A percentile compares a stretch with the other conserved stretches of the same genome.
Evolutionary conservation across 1,140 invertebrate species (phyloP).

Genomic region (Brachionus koreanus): DNA sequence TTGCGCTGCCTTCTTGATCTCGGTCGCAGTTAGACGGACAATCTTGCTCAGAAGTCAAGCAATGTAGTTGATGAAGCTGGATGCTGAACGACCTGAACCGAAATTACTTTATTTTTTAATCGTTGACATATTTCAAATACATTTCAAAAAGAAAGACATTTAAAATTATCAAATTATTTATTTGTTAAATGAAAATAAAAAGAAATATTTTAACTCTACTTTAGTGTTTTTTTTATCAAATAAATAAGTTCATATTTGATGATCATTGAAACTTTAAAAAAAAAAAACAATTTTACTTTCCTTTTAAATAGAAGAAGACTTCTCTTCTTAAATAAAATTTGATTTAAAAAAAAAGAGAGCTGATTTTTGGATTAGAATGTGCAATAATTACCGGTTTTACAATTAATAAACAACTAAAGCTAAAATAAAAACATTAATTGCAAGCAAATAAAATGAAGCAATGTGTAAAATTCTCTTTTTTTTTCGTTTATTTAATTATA

Average conservation of each 20-base stretch:
- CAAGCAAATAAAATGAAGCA: neutral
- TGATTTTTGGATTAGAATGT: neutral
- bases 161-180: no score
- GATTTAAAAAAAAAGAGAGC: neutral
- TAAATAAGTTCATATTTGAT: neutral
- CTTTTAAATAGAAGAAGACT: neutral
- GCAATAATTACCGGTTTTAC: neutral
- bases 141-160: no score
- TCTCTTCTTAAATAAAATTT: neutral
- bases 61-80: no score
- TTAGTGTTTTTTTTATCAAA: neutral
- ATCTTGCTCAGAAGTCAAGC: no score
- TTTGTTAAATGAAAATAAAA: neutral
- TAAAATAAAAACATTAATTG: neutral
- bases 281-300: conserved; percentile 28
- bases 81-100: no score
- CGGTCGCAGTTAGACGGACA: no score
- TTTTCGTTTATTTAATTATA: conserved; percentile 26
- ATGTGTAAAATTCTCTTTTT: neutral
- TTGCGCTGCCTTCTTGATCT: no score
- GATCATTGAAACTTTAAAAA: neutral
- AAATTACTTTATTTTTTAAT: no score
- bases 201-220: neutral
- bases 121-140: no score
- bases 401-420: neutral